These are phyloP conservation scores for Arctocebus calabarensis DNA, from an alignment of 2,797 vertebrate species.

Conservation along the genomic window DNA sequence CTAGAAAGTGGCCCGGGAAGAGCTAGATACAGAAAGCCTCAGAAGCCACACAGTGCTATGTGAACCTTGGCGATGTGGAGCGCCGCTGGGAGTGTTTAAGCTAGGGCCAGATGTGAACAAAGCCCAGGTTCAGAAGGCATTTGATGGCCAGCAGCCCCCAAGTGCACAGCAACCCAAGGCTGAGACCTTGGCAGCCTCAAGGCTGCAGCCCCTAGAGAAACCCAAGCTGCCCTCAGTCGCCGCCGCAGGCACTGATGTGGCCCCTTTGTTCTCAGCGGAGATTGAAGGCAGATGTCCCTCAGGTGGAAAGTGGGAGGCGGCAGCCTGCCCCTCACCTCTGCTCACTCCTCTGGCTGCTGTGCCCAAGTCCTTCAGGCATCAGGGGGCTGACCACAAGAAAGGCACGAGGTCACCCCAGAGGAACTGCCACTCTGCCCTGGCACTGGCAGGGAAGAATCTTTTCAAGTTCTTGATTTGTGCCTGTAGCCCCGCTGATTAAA, in stretches of 20 bases:
- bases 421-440: neutral
- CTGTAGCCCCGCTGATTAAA: neutral
- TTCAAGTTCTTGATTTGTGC: neutral
- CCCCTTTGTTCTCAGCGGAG: neutral
- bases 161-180: fast-evolving
- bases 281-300: neutral
- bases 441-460: neutral
- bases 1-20: neutral
- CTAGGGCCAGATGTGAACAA: neutral
- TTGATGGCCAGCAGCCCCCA: neutral
- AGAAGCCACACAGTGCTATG: neutral
- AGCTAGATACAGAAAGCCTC: neutral
- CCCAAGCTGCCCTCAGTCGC: fast-evolving
- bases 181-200: neutral
- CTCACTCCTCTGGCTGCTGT: neutral
- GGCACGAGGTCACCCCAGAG: neutral
- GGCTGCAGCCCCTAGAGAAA: neutral
- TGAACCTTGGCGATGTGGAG: neutral
- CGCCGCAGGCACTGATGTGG: neutral
- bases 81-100: neutral
- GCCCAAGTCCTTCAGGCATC: neutral
- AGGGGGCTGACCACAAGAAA: conserved; percentile 22
- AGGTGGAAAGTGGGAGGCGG: neutral
- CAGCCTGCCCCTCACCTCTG: conserved; percentile 20
- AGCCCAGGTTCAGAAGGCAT: neutral